Percentiles rank a stretch among this genome's conserved stretches.
These are phyloP conservation scores for Caligus rogercresseyi DNA, from an alignment of 1,140 invertebrate genomes.

Conservation along the genomic window DNA sequence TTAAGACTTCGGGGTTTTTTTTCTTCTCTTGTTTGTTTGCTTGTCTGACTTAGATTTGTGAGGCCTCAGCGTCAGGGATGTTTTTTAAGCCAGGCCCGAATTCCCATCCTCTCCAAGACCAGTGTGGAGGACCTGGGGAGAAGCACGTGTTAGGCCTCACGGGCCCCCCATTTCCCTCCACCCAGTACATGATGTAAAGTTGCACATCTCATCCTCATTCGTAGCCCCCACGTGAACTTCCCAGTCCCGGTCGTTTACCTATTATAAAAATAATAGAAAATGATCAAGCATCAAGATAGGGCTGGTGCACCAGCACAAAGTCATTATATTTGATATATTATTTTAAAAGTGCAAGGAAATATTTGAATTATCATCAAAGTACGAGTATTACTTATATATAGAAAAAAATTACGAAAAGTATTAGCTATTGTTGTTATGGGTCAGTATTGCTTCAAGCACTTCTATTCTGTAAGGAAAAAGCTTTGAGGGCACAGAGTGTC, in stretches of 20 bases:
- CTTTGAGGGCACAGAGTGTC: no score
- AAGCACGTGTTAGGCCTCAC: slow-evolving; percentile 70
- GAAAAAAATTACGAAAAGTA: no score
- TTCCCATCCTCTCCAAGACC: slow-evolving; percentile 66
- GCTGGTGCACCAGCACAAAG: not conserved
- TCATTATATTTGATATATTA: not conserved
- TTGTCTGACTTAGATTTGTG: slow-evolving; percentile 20
- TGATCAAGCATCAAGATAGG: not conserved
- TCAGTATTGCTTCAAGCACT: no score
- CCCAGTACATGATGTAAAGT: slow-evolving; percentile 97
- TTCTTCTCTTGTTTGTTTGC: no score
- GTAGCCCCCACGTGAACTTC: slow-evolving; percentile 42
- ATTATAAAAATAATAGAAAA: no score
- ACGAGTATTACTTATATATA: no score
- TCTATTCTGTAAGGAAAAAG: no score
- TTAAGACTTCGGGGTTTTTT: no score
- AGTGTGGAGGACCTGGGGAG: slow-evolving; percentile 25
- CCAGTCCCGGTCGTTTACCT: slow-evolving; percentile 7
- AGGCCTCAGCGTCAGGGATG: slow-evolving; percentile 56
- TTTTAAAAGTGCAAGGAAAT: not conserved
- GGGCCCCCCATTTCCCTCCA: slow-evolving; percentile 50
- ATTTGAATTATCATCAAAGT: no score
- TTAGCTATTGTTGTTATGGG: no score
- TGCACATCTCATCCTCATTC: slow-evolving; percentile 95
- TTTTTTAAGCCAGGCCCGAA: slow-evolving; percentile 42